phyloP scores from a whole-genome alignment of 2,888 invertebrate genomes.

The Xylophagus ater region DNA sequence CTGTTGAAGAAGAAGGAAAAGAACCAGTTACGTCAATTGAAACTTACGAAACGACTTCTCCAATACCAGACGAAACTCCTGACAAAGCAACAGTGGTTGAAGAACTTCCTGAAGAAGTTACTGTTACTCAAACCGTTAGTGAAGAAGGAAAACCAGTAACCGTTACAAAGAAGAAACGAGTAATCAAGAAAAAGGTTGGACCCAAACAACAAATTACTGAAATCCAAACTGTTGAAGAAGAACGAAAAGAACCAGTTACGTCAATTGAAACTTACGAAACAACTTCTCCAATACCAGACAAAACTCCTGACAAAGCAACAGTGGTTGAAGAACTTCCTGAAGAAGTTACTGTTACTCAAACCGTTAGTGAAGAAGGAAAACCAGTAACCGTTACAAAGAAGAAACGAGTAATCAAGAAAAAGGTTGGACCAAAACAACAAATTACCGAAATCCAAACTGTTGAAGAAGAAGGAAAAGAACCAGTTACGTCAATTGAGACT shows the following conservation, averaged over 20 bases:
- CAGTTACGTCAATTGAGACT: too few relatives aligned
- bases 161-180: too few relatives aligned
- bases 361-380: slow-evolving; percentile 16
- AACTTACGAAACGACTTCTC: slow-evolving; percentile 10
- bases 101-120: slow-evolving; percentile 18
- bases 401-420: slow-evolving; percentile 28
- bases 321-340: slow-evolving; percentile 30
- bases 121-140: slow-evolving; percentile 14
- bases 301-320: slow-evolving; percentile 17
- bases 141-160: slow-evolving; percentile 22
- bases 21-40: slow-evolving; percentile 27
- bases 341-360: slow-evolving; percentile 30
- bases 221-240: slow-evolving; percentile 34
- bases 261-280: slow-evolving; percentile 31
- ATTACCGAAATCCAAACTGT: slow-evolving; percentile 26
- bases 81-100: slow-evolving; percentile 27
- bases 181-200: slow-evolving; percentile 20
- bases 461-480: slow-evolving; percentile 31
- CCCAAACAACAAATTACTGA: slow-evolving; percentile 30
- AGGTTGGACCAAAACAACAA: slow-evolving; percentile 18
- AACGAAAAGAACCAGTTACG: slow-evolving; percentile 32
- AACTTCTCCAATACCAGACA: slow-evolving; percentile 24
- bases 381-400: slow-evolving; percentile 19
- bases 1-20: slow-evolving; percentile 27
- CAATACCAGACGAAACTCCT: slow-evolving; percentile 27